Conservation (phyloP, 37 sponge, comb jelly and placozoan species). For the Haliclona indistincta region DNA sequence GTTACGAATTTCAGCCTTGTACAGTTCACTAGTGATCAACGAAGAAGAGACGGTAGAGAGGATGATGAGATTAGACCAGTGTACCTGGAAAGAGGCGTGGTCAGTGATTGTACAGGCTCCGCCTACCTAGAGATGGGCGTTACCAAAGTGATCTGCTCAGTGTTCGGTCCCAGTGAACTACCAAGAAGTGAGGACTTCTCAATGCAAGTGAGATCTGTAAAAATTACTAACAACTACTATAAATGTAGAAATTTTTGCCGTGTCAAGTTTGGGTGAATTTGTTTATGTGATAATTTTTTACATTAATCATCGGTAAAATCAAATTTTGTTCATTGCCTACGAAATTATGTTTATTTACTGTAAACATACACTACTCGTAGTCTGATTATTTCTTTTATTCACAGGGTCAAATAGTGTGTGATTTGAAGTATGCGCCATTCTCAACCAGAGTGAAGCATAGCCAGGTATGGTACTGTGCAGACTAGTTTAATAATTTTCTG, state of each 20-base stretch:
- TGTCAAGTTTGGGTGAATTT: too few species aligned
- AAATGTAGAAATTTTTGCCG: too few species aligned
- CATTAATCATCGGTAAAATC: too few species aligned
- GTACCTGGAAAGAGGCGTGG: conserved; percentile 28
- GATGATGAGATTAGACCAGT: conserved; percentile 41
- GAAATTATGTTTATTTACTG: conserved; percentile 1
- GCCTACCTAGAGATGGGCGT: conserved; percentile 54
- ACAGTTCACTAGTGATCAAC: conserved; percentile 21
- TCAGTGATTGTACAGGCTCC: conserved; percentile 41
- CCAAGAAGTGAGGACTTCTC: conserved; percentile 34
- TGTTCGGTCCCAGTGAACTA: conserved; percentile 56
- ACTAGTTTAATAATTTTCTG: too few species aligned
- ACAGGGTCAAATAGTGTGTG: conserved; percentile 37
- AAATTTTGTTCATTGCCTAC: too few species aligned
- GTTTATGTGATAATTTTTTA: too few species aligned
- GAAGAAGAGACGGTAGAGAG: conserved; percentile 45
- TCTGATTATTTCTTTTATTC: background rate
- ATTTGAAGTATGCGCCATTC: conserved; percentile 67
- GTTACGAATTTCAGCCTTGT: too few species aligned
- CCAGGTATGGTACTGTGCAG: too few species aligned
- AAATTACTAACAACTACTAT: too few species aligned
- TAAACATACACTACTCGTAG: background rate
- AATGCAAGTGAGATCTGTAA: conserved; percentile 27
- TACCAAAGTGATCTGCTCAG: conserved; percentile 49
- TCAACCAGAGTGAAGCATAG: too few species aligned